These are phyloP conservation scores for Drosophila ercepeae DNA, from an alignment of 1,140 invertebrate species.

Conservation along the genomic window DNA sequence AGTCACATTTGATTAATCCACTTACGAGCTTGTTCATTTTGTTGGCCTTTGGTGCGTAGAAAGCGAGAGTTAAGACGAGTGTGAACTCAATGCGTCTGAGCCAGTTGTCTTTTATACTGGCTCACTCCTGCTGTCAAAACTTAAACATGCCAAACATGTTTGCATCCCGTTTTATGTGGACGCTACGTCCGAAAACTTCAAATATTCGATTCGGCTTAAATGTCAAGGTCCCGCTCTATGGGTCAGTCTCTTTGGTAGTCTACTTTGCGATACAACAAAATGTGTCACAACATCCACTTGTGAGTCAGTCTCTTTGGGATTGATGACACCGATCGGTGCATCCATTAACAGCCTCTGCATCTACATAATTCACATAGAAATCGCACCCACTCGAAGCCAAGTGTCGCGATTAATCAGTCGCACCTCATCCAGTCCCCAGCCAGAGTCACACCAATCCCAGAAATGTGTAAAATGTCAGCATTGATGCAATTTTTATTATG, in stretches of 20 bases:
- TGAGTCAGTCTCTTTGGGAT: constrained; percentile 28
- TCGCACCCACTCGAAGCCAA: constrained; percentile 57
- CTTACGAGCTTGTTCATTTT: constrained; percentile 78
- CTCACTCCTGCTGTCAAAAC: constrained; percentile 11
- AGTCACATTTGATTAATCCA: constrained; percentile 7
- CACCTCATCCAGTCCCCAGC: constrained; percentile 14
- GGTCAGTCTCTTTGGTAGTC: constrained; percentile 2
- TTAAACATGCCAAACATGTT: constrained; percentile 83
- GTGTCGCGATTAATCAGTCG: constrained; percentile 71
- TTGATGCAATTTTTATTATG: constrained; percentile 48
- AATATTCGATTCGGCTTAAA: constrained; percentile 46
- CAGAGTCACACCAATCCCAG: constrained; percentile 61
- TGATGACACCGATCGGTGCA: constrained; percentile 54
- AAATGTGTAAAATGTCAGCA: constrained; percentile 78
- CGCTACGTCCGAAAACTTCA: constrained; percentile 54
- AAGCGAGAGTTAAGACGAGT: constrained; percentile 70
- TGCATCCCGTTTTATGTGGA: constrained; percentile 72
- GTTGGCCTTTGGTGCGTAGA: constrained; percentile 33
- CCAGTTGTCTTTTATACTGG: constrained; percentile 67
- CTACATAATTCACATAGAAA: constrained; percentile 23
- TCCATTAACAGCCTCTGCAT: constrained; percentile 45
- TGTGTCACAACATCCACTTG: constrained; percentile 50
- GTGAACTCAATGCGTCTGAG: constrained; percentile 42
- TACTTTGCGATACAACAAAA: constrained; percentile 23
- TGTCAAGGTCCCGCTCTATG: constrained; percentile 56